Base-by-base conservation (phyloP, 2,113 vertebrate genomes). In the Perca schrenkii region DNA sequence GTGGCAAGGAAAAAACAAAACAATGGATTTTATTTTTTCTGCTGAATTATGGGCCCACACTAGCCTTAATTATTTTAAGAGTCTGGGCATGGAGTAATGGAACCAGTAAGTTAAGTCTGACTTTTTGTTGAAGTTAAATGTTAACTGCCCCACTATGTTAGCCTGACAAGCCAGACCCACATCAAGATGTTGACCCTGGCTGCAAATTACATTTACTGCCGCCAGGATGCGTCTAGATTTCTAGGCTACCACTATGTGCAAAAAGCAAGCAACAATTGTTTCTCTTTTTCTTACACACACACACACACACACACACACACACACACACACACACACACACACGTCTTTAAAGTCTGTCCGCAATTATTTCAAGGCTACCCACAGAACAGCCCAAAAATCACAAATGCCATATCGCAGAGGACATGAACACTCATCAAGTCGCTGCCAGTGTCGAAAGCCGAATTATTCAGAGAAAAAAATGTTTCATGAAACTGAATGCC, bases 311-410 rank as follows among this genome's bases (percentile, higher is more conserved):
- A 67, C n/a, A 82, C 36, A 72, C 64, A 56, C 72, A 58, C 53
- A 72, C 21, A 34, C 65, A 61, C 31, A 68, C 47, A 61, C 31
- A 69, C 34, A 67, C n/a, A 84, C 22, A 72, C 64, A 56, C 72
- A 65, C 52, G 21, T 6, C 64, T 88, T 90, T 85, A 52, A 71
- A 77, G 34, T 75, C 74, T 80, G 52, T 50, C 84, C 65, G 31
- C 79, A 85, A 64, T 87, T 79, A 91, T 83, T 64, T 73, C 19
- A 84, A 86, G 79, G 65, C 46, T 86, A 31, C 80, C 80, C 78
- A 88, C 63, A 84, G 63, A 80, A 72, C 68, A 86, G 52, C 25
- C 43, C 63, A 65, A 82, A 68, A 67, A 60, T 43, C 40, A 53
- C 3, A 34, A 80, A 74, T 21, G 54, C 52, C 10, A 70, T 46